phyloP scores from a whole-genome alignment of 2,888 invertebrate species.

The Ochropleura leucogaster region DNA sequence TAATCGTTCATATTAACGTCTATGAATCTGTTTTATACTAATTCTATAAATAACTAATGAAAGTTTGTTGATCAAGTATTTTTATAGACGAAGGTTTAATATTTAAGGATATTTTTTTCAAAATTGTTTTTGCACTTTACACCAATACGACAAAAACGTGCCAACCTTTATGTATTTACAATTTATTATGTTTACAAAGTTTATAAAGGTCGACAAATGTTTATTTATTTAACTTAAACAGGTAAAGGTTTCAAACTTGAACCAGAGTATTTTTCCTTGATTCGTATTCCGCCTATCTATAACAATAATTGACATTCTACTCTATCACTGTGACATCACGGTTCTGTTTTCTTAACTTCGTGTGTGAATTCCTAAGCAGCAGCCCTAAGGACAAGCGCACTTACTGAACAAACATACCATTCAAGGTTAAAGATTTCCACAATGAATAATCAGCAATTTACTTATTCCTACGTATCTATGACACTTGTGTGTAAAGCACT shows the following conservation, averaged over 20 bases:
- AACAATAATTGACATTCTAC: slow-evolving; percentile 45
- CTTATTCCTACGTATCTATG: slow-evolving; percentile 8
- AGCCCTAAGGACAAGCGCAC: slow-evolving; percentile 7
- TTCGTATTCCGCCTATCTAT: slow-evolving; percentile 20
- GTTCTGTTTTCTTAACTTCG: slow-evolving; percentile 31
- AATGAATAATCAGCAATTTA: slow-evolving; percentile 39
- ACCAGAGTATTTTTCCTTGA: slow-evolving; percentile 52
- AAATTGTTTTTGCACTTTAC: slow-evolving; percentile 19
- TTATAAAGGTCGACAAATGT: slow-evolving; percentile 43
- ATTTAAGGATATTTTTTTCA: neutral
- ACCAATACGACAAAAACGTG: slow-evolving; percentile 31
- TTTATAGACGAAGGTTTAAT: neutral
- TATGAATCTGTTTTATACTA: neutral
- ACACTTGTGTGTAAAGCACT: slow-evolving; percentile 25
- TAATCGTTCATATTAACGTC: neutral
- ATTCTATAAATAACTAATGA: neutral
- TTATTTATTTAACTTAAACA: slow-evolving; percentile 47
- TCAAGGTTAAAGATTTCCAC: slow-evolving; percentile 49
- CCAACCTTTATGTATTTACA: slow-evolving; percentile 43
- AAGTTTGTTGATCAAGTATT: neutral
- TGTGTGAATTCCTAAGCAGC: slow-evolving; percentile 40
- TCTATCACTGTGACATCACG: slow-evolving; percentile 31
- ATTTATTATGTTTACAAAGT: slow-evolving; percentile 36
- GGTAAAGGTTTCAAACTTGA: slow-evolving; percentile 51
- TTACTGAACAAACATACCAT: slow-evolving; percentile 26